Percentiles rank a stretch among this genome's conserved stretches.
Conservation (phyloP, 2,888 invertebrate species). For the Scaptomyza caliginosa region DNA sequence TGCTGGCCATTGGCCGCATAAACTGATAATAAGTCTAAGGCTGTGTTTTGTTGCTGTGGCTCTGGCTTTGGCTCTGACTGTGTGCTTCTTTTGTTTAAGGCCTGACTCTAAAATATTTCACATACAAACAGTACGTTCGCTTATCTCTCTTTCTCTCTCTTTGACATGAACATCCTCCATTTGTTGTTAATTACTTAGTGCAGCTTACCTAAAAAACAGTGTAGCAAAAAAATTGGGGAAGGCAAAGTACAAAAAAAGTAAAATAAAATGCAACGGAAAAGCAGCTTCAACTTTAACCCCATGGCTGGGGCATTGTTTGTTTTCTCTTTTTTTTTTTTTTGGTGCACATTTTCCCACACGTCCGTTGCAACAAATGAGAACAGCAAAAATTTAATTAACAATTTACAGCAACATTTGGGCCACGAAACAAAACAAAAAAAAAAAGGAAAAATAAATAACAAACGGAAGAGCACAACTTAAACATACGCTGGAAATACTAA, state of each 20-base stretch:
- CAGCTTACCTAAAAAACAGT: conserved; percentile 37
- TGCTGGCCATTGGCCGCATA: conserved; percentile 55
- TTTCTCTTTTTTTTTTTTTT: conserved; percentile 22
- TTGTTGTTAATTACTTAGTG: conserved; percentile 58
- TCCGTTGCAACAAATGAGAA: conserved; percentile 53
- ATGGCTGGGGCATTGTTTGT: conserved; percentile 22
- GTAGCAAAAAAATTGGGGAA: no score
- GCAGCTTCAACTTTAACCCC: conserved; percentile 52
- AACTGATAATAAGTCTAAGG: conserved; percentile 39
- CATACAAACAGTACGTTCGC: conserved; percentile 7
- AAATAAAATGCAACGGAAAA: conserved; percentile 11
- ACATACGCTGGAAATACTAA: conserved; percentile 12
- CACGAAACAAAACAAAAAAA: conserved; percentile 14
- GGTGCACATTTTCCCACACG: conserved; percentile 58
- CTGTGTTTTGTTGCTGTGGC: conserved; percentile 5
- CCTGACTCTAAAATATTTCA: conserved; percentile 39
- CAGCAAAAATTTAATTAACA: conserved; percentile 74
- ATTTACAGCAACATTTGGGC: conserved; percentile 69
- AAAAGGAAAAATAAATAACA: background rate
- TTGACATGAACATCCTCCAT: conserved; percentile 18
- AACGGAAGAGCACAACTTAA: background rate
- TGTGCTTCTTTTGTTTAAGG: conserved; percentile 32
- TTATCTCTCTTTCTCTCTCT: background rate
- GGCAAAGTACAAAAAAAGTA: no score
- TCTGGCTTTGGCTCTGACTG: conserved; percentile 2